A percentile compares a stretch with the other conserved stretches of the same genome.
Conservation (phyloP, 2,797 vertebrate species). For the Buceros bicornis region DNA sequence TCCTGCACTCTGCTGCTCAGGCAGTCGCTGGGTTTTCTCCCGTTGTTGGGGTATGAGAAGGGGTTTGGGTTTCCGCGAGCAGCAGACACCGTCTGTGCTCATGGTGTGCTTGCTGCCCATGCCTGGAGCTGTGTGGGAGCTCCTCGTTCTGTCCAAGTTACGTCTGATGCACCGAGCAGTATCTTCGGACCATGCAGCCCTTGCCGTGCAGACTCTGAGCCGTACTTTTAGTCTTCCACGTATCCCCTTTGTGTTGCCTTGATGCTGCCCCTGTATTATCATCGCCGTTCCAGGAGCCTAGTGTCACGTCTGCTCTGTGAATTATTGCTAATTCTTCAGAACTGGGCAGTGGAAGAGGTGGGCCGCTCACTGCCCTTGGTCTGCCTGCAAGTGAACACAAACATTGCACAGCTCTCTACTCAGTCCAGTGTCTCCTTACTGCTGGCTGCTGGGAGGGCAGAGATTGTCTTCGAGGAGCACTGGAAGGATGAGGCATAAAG, state of each 20-base stretch:
- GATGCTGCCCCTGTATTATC: not conserved
- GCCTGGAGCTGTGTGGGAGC: not conserved
- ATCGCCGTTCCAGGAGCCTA: not conserved
- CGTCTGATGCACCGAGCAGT: fast-evolving
- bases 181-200: not conserved
- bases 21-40: not conserved
- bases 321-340: not conserved
- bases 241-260: not conserved
- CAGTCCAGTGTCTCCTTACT: not conserved
- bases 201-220: not conserved
- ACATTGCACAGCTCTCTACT: not conserved
- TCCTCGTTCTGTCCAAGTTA: not conserved
- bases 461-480: not conserved
- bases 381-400: not conserved
- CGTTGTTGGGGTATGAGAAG: not conserved
- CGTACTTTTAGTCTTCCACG: fast-evolving
- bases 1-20: fast-evolving
- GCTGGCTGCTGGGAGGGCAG: not conserved
- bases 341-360: not conserved
- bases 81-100: not conserved
- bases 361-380: not conserved
- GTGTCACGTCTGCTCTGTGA: not conserved
- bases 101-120: not conserved
- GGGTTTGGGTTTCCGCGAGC: not conserved
- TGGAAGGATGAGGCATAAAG: not conserved